Evolutionary conservation across 2,888 invertebrate genomes (phyloP).

Genomic region (Zelleria hepariella): DNA sequence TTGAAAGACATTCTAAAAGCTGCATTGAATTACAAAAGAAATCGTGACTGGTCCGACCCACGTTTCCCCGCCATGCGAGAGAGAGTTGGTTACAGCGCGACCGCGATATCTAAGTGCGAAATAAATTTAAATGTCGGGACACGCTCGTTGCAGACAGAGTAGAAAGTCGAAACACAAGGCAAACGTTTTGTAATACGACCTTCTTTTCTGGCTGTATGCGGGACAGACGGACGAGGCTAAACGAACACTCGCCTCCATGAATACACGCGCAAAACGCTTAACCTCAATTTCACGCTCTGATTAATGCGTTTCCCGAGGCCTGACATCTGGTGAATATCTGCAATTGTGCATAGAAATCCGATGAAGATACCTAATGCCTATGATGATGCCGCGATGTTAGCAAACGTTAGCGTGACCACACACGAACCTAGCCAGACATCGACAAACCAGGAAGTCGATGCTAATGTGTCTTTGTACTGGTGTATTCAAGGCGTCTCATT

Average conservation of each 20-base stretch:
- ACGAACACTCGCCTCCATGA: conserved; percentile 35
- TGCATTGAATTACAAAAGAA: conserved; percentile 42
- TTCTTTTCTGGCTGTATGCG: conserved; percentile 55
- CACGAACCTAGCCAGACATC: conserved; percentile 17
- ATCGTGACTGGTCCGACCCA: conserved; percentile 57
- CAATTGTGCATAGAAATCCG: conserved; percentile 31
- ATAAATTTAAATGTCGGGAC: conserved; percentile 68
- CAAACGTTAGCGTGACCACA: conserved; percentile 39
- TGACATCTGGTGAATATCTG: conserved; percentile 23
- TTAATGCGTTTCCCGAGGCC: conserved; percentile 41
- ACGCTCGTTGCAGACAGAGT: conserved; percentile 53
- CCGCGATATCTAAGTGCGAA: conserved; percentile 58
- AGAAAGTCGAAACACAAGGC: conserved; percentile 66
- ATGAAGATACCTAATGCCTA: too few species aligned
- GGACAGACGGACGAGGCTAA: conserved; percentile 55
- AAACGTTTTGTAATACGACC: conserved; percentile 64
- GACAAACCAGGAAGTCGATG: conserved; percentile 65
- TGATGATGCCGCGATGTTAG: conserved; percentile 25
- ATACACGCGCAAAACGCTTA: conserved; percentile 43
- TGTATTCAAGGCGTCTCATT: conserved; percentile 63
- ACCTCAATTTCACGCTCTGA: conserved; percentile 60
- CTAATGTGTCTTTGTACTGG: conserved; percentile 65
- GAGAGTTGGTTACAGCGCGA: conserved; percentile 50
- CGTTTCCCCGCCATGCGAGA: conserved; percentile 48
- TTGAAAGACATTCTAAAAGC: conserved; percentile 42